These are phyloP conservation scores for Hypomecis atomaria DNA, from an alignment of 2,888 invertebrate genomes.

Conservation along the genomic window DNA sequence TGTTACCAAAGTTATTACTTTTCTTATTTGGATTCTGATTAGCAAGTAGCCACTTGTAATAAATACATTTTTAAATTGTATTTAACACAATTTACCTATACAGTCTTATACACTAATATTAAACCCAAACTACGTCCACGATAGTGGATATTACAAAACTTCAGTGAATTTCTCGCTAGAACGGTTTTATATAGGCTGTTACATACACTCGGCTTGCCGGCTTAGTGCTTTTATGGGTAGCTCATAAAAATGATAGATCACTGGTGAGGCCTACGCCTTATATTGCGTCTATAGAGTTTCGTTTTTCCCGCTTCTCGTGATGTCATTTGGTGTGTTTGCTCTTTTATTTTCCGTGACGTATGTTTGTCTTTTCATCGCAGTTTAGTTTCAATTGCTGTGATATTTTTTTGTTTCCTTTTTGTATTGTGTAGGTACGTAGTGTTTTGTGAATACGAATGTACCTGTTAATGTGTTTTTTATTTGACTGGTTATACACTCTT, in stretches of 20 bases:
- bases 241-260: constrained; percentile 82
- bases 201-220: constrained; percentile 77
- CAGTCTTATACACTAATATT: constrained; percentile 3
- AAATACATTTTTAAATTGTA: too few species aligned
- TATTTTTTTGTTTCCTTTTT: neutral
- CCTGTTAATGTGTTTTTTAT: too few species aligned
- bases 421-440: neutral
- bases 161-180: constrained; percentile 71
- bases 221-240: constrained; percentile 73
- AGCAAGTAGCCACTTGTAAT: too few species aligned
- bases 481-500: too few species aligned
- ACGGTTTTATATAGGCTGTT: constrained; percentile 78
- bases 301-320: constrained; percentile 25
- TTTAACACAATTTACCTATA: neutral
- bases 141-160: constrained; percentile 66
- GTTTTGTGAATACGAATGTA: too few species aligned
- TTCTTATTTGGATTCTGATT: too few species aligned
- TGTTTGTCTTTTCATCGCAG: constrained; percentile 19
- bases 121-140: constrained; percentile 6
- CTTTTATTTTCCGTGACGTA: constrained; percentile 19
- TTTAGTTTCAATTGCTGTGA: neutral
- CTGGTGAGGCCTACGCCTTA: constrained; percentile 45
- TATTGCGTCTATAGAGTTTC: constrained; percentile 35
- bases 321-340: constrained; percentile 20
- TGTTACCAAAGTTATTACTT: too few species aligned